Conservation (phyloP, 2,113 vertebrate genomes). For the Anthoscopus minutus region DNA sequence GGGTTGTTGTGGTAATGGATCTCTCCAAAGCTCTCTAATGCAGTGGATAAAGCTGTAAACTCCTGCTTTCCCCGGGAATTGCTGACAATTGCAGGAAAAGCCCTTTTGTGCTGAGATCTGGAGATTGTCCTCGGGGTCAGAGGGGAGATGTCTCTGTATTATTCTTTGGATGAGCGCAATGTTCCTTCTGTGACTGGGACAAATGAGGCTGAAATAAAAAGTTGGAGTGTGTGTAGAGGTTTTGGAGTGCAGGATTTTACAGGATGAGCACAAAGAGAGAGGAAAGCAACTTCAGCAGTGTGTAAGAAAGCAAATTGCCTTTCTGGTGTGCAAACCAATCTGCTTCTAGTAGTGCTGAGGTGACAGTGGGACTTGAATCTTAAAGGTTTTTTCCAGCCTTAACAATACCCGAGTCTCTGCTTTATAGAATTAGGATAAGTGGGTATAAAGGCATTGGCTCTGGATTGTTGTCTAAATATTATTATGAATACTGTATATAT, state of each 20-base stretch:
- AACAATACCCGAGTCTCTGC: background rate
- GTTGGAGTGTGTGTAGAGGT: background rate
- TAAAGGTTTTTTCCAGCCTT: background rate
- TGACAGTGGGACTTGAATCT: background rate
- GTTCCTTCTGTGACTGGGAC: background rate
- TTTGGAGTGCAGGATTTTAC: background rate
- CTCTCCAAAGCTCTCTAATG: background rate
- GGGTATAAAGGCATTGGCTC: background rate
- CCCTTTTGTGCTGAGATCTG: background rate
- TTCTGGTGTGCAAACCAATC: background rate
- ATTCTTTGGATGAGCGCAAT: background rate
- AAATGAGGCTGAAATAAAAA: background rate
- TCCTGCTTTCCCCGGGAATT: background rate
- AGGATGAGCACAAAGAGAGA: background rate
- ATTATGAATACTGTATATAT: background rate
- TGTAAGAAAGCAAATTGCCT: background rate
- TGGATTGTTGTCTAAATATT: background rate
- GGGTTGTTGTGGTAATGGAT: background rate
- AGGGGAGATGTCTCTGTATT: background rate
- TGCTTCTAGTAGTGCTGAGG: background rate
- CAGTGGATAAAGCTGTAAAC: background rate
- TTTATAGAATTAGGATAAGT: background rate
- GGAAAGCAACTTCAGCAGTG: background rate
- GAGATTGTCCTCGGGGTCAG: background rate
- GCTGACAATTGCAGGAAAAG: background rate